Evolutionary conservation across 2,113 vertebrate genomes (phyloP), one percentile per base, ranked within the genome.

Genomic region (Rynchops niger): DNA sequence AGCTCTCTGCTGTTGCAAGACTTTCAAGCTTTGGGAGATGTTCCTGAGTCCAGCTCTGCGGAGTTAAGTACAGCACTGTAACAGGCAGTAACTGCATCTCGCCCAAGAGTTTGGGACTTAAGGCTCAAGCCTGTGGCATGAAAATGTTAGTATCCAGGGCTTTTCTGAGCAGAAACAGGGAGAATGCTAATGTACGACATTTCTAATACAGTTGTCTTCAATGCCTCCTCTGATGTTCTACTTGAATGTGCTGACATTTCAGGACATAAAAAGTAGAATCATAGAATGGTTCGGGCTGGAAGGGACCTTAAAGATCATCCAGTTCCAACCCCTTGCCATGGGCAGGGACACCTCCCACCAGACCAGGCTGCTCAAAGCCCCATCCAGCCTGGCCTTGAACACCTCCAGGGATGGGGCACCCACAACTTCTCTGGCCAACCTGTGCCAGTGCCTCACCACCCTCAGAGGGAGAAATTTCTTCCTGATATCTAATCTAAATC

Each of bases 1-100:
- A 91, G 65, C 81, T 89, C 80, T 70, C 77, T 91, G 90, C 91
- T 3, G 2, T 88, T 93, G 93, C 94, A 92, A 95, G 79, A 70
- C 45, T 71, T 95, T 96, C 83, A 90, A 45, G 84, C 78, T 93
- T 14, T 59, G 59, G 85, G 94, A 82, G 82, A n/a, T 70, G 63
- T 86, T 95, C 79, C 66, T 0, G 1, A 40, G 47, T 25, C 55
- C 1, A 1, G 50, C 80, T 88, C 55, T 61, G 58, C 19, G 2
- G 76, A 49, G 74, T 56, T 47, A 36, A 43, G 53, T 25, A 5
- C 62, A 43, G 56, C 12, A 0, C 56, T 45, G 49, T 12, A 47
- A 20, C 25, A 52, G 50, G 16, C 47, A 67, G 27, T 15, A 29
- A 32, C 26, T 82, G n/a, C 50, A 29, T 45, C 67, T 93, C 1